These are phyloP conservation scores for Julus scanicus DNA, from an alignment of 2,888 invertebrate species.

Conservation along the genomic window DNA sequence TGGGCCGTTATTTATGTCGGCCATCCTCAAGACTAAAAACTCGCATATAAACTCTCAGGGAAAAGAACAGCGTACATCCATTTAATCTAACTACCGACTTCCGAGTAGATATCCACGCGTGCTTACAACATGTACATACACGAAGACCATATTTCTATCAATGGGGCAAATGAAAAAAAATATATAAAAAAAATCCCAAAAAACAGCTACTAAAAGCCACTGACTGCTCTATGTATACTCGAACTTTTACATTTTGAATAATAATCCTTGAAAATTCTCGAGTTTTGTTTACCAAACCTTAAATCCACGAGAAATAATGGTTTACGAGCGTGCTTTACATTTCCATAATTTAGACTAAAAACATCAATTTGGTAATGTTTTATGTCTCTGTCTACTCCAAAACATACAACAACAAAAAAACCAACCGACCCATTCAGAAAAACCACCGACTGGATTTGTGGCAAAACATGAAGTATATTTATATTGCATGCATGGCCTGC, in stretches of 20 bases:
- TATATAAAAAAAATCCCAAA: background rate
- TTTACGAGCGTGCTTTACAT: background rate
- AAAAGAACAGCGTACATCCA: slow-evolving; percentile 14
- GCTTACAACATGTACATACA: background rate
- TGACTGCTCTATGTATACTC: background rate
- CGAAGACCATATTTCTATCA: background rate
- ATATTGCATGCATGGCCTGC: background rate
- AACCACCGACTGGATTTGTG: background rate
- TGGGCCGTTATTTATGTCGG: slow-evolving; percentile 15
- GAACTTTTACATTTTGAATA: background rate
- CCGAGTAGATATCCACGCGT: slow-evolving; percentile 6
- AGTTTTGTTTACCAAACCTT: background rate
- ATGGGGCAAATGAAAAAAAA: background rate
- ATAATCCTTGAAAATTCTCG: background rate
- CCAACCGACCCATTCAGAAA: background rate
- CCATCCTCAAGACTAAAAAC: background rate
- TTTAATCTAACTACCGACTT: slow-evolving; percentile 25
- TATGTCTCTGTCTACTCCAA: slow-evolving; percentile 9
- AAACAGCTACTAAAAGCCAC: background rate
- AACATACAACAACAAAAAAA: background rate
- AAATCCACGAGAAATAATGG: background rate
- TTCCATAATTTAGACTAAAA: slow-evolving; percentile 33
- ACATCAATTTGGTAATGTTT: slow-evolving; percentile 10
- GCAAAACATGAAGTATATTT: background rate
- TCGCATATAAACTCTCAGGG: background rate